Conservation (phyloP, 1,140 invertebrate genomes). For the Cheumatopsyche charites region DNA sequence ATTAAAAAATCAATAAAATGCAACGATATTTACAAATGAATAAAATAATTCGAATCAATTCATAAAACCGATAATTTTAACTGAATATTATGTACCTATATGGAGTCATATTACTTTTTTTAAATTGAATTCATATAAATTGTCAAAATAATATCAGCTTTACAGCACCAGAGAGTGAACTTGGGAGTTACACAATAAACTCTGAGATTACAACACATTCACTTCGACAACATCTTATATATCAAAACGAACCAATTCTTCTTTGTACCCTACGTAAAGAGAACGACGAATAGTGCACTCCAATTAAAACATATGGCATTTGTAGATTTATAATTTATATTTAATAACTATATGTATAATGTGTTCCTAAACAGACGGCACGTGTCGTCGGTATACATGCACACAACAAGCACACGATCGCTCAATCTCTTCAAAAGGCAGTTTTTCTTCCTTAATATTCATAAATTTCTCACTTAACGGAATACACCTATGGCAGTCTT, state of each 20-base stretch:
- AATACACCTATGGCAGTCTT: constrained; percentile 47
- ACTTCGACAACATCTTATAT: neutral
- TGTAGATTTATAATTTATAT: constrained; percentile 19
- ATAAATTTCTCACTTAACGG: neutral
- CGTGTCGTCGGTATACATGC: neutral
- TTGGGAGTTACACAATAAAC: constrained; percentile 16
- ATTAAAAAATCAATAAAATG: constrained; percentile 9
- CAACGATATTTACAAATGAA: constrained; percentile 12
- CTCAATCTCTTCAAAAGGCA: constrained; percentile 38
- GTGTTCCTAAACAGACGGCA: constrained; percentile 15
- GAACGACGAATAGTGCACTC: constrained; percentile 10
- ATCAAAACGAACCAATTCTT: neutral
- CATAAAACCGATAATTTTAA: neutral
- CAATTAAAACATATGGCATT: constrained; percentile 24
- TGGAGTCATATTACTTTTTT: neutral
- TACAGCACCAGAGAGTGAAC: constrained; percentile 16
- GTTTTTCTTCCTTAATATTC: constrained; percentile 24
- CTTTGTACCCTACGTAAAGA: constrained; percentile 18
- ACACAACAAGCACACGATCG: no score
- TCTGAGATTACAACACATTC: constrained; percentile 9
- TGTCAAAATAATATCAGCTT: constrained; percentile 10
- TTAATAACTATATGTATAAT: constrained; percentile 28
- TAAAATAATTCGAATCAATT: neutral
- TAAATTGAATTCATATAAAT: neutral
- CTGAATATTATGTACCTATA: neutral